Evolutionary conservation across 2,888 invertebrate species (phyloP), one percentile per base, ranked within the genome.

Genomic region (Pocota personata): DNA sequence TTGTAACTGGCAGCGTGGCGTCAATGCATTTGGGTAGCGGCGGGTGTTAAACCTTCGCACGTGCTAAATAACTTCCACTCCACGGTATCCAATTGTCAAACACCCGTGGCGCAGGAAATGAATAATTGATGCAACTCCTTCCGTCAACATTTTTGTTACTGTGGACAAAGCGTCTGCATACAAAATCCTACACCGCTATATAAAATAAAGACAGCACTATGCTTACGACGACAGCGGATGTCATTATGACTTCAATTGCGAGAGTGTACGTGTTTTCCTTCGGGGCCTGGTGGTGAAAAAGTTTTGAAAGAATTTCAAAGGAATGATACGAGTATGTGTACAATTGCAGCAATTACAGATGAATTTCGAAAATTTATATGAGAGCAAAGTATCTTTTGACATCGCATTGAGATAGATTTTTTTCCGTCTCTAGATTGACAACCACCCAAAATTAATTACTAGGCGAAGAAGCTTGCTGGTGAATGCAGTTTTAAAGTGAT

Each of bases 61-160:
- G 82, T 83, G 82, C 82, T 83, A 72, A 78, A 72, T 66, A 78
- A 60, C 71, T 78, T 67, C 77, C 66, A 78, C 78, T 78, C 43
- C 5, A 77, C 37, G 71, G 72, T 72, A 78, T 78, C 43, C 71
- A 82, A 82, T 82, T 77, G 71, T 77, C 66, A 52, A 60, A 60
- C 82, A 72, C 78, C 82, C 78, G 72, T 60, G 72, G 82, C 66
- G 82, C 82, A 83, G 82, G 82, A 83, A 83, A 83, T 83, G 78
- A 83, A 83, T 83, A 83, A 83, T 78, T 83, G 82, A 77, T 78
- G 37, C 82, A 83, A 83, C 78, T 83, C 78, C 82, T 83, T 83
- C 82, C 82, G 78, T 83, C 82, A 83, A 78, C 78, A 83, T 78
- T 78, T 67, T 76, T 76, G 76, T 62, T 67, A 57, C 35, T 71